Evolutionary conservation across 2,113 vertebrate genomes (phyloP), one percentile per base, ranked within the genome.

Genomic region (Gambusia affinis): DNA sequence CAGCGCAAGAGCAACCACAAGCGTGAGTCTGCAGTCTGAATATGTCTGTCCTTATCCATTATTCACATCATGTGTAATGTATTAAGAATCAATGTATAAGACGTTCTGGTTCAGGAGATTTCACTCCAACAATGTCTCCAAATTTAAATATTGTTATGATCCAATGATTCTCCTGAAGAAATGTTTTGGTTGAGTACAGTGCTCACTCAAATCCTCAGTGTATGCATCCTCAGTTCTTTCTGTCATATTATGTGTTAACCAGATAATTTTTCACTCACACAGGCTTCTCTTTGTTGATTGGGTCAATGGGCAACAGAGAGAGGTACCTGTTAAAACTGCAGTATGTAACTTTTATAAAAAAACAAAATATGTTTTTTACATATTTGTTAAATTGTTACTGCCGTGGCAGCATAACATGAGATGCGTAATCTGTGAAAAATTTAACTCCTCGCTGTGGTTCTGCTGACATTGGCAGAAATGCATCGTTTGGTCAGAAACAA

Each of bases 1-100:
- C 96, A 97, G 78, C 95, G 96, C 93, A 97, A 97, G 94, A 97
- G 97, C 94, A 97, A 97, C 95, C 96, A 97, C 90, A 97, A 97
- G 93, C 96, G 97, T 97, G 93, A 96, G 97, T 93, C 12, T 47
- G 60, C 65, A 14, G 19, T 24, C 30, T 79, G 44, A 73, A 73
- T 82, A 44, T 27, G 11, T 65, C 24, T 37, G 28, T 60, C 64
- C 37, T 47, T 60, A 8, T 82, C 39, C 33, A 44, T 81, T 60
- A 54, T 73, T 71, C 28, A 77, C 27, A 17, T 54, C 30, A 57
- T 35, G 22, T 27, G 51, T 44, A 19, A 31, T 33, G 30, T 39
- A 60, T 69, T 37, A 44, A 29, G 44, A 73, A 22, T 17, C 29
- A 75, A 39, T 51, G 27, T 66, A 60, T 60, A 51, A 44, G 19